phyloP scores from a whole-genome alignment of 2,888 invertebrate species.

The Xanthia icteritia region DNA sequence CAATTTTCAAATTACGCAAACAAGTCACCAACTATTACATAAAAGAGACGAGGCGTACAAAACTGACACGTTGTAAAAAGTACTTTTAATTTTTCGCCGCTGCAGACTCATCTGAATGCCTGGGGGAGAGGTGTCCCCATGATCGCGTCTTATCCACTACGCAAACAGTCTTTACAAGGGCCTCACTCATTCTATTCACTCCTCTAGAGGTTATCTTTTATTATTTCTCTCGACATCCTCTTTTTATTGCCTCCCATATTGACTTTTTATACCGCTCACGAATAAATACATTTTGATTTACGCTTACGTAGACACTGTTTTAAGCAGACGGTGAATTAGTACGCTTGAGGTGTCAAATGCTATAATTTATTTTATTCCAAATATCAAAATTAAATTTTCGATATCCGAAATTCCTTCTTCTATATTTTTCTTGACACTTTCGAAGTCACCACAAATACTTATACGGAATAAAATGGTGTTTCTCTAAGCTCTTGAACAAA shows the following conservation, averaged over 20 bases:
- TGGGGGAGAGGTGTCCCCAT: constrained; percentile 87
- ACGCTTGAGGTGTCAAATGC: constrained; percentile 82
- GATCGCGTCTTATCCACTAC: constrained; percentile 89
- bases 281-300: constrained; percentile 91
- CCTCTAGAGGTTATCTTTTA: constrained; percentile 89
- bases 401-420: not conserved
- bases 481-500: constrained; percentile 84
- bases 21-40: constrained; percentile 63
- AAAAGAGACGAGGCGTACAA: constrained; percentile 64
- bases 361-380: constrained; percentile 61
- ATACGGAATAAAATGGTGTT: constrained; percentile 72
- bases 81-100: constrained; percentile 84
- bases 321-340: constrained; percentile 87
- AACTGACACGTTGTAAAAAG: constrained; percentile 78
- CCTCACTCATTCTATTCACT: constrained; percentile 88
- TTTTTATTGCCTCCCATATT: constrained; percentile 90
- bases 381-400: constrained; percentile 37
- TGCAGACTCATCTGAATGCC: constrained; percentile 74
- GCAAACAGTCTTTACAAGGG: constrained; percentile 90
- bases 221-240: constrained; percentile 87
- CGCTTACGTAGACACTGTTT: constrained; percentile 83
- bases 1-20: constrained; percentile 10
- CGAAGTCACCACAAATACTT: constrained; percentile 67
- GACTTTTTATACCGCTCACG: constrained; percentile 89
- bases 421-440: constrained; percentile 38